Conservation (phyloP, 2,113 vertebrate species). For the Callospermophilus lateralis region DNA sequence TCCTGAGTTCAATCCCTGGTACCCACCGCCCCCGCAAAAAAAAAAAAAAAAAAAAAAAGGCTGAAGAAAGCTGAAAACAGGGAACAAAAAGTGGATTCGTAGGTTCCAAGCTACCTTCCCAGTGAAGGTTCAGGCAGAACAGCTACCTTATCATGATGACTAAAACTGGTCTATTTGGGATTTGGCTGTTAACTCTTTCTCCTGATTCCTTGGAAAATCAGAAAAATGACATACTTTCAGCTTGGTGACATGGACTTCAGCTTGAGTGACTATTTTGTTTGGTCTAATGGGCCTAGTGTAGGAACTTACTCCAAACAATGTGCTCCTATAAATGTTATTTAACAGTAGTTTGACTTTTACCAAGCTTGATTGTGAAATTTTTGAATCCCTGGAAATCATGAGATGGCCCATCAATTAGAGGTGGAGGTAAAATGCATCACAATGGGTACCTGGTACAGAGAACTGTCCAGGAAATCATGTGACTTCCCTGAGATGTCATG, state of each 20-base stretch:
- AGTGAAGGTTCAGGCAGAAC: too few relatives aligned
- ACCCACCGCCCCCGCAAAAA: too few relatives aligned
- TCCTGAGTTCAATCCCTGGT: too few relatives aligned
- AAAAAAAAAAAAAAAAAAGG: too few relatives aligned
- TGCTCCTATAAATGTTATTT: not conserved
- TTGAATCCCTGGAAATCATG: not conserved
- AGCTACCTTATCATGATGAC: too few relatives aligned
- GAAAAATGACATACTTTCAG: not conserved
- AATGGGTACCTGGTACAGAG: not conserved
- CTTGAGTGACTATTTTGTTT: not conserved
- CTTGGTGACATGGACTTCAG: not conserved
- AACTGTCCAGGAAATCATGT: not conserved
- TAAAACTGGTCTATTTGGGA: not conserved
- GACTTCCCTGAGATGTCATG: not conserved
- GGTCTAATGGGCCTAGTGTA: not conserved
- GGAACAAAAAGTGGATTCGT: not conserved
- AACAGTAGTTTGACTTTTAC: not conserved
- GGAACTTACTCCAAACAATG: not conserved
- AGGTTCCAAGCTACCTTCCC: not conserved
- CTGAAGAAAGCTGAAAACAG: not conserved
- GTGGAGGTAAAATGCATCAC: not conserved
- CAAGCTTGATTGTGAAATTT: not conserved
- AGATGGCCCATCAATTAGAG: not conserved
- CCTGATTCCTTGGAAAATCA: not conserved
- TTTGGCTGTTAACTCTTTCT: not conserved